A percentile compares a stretch with the other conserved stretches of the same genome.
These are phyloP conservation scores for Scaptomyza pallida DNA, from an alignment of 1,140 invertebrate genomes.

Conservation along the genomic window DNA sequence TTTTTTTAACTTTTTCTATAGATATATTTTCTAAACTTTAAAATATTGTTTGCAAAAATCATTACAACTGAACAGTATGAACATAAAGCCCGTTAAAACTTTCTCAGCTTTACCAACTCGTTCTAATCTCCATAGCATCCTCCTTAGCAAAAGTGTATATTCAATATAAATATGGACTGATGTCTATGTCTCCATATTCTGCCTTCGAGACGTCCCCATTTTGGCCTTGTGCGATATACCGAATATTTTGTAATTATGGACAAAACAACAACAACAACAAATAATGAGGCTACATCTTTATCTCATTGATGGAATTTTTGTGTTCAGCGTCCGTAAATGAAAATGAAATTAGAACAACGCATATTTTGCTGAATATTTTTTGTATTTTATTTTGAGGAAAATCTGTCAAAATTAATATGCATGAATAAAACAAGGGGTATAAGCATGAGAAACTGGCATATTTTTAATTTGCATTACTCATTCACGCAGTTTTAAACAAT, in stretches of 20 bases:
- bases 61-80: neutral
- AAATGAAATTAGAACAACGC: constrained; percentile 42
- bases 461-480: constrained; percentile 43
- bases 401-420: constrained; percentile 34
- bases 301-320: constrained; percentile 56
- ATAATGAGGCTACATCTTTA: constrained; percentile 57
- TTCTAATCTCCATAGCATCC: neutral
- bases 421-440: constrained; percentile 2
- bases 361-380: constrained; percentile 25
- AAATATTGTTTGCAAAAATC: too few relatives aligned
- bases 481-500: constrained; percentile 14
- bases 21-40: too few relatives aligned
- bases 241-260: constrained; percentile 80
- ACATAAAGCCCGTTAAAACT: neutral
- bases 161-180: constrained; percentile 27
- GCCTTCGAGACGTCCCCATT: constrained; percentile 54
- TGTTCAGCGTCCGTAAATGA: constrained; percentile 36
- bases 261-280: constrained; percentile 22
- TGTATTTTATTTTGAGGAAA: too few relatives aligned
- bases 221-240: constrained; percentile 73
- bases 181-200: constrained; percentile 28
- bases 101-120: neutral
- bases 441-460: constrained; percentile 20
- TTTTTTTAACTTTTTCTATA: too few relatives aligned
- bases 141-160: neutral